phyloP scores from a whole-genome alignment of 1,140 invertebrate species.

The Mizuhopecten yessoensis region DNA sequence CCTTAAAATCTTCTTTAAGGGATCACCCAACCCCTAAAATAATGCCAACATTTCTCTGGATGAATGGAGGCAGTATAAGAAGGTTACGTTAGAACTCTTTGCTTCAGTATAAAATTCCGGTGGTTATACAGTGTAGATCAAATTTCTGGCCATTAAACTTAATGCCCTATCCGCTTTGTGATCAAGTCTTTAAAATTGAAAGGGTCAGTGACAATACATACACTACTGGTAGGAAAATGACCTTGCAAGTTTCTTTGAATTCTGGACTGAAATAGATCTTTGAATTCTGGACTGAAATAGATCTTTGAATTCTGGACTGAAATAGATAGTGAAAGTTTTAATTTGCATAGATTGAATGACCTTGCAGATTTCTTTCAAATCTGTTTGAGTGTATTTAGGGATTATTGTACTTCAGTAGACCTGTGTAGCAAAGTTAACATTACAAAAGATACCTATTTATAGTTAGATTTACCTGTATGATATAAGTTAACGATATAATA shows the following conservation, averaged over 20 bases:
- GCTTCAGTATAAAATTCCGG: neutral
- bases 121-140: neutral
- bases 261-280: no score
- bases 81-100: neutral
- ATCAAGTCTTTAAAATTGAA: neutral
- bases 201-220: neutral
- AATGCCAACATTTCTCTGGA: no score
- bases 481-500: neutral
- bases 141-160: neutral
- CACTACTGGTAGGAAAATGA: neutral
- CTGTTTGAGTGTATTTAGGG: neutral
- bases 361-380: conserved; percentile 1
- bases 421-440: neutral
- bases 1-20: no score
- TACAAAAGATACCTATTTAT: neutral
- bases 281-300: no score
- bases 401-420: no score
- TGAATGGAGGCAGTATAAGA: neutral
- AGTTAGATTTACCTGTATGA: neutral
- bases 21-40: no score
- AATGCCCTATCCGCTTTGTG: neutral
- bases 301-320: no score
- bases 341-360: neutral
- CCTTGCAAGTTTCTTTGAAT: neutral
- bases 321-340: neutral